These are phyloP conservation scores for Battus philenor DNA, from an alignment of 1,140 invertebrate genomes.

Conservation along the genomic window DNA sequence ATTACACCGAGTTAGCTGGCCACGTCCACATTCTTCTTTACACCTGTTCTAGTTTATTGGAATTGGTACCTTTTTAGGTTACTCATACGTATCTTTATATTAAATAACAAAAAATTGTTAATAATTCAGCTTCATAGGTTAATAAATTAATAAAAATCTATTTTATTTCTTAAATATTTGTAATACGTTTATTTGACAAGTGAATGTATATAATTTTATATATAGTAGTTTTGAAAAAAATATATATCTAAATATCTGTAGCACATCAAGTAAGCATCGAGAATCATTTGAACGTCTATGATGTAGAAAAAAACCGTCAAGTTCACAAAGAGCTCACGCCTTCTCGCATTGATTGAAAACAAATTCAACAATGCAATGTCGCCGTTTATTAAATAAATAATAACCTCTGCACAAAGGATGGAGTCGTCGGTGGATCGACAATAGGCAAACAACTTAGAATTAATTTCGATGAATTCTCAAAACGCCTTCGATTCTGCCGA, in stretches of 20 bases:
- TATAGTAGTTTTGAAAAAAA: too few species aligned
- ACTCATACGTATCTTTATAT: too few species aligned
- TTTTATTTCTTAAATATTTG: too few species aligned
- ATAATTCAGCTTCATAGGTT: too few species aligned
- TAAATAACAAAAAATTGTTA: too few species aligned
- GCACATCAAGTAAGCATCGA: not conserved
- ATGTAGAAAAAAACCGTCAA: slow-evolving; percentile 20
- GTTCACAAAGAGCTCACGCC: slow-evolving; percentile 46
- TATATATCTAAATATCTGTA: too few species aligned
- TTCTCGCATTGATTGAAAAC: slow-evolving; percentile 49
- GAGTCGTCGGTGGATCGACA: slow-evolving; percentile 56
- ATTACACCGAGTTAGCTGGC: slow-evolving; percentile 8
- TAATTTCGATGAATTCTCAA: slow-evolving; percentile 69
- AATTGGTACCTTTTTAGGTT: not conserved
- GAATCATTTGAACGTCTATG: slow-evolving; percentile 1
- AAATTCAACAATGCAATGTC: slow-evolving; percentile 50
- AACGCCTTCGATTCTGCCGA: slow-evolving; percentile 58
- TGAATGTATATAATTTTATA: too few species aligned
- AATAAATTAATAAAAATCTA: too few species aligned
- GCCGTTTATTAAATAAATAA: slow-evolving; percentile 73
- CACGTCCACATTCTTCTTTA: slow-evolving; percentile 11
- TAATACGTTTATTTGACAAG: too few species aligned
- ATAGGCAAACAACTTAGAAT: slow-evolving; percentile 68
- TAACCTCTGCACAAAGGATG: slow-evolving; percentile 45
- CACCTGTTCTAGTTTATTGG: slow-evolving; percentile 15